These are phyloP conservation scores for Pygoscelis antarcticus DNA, from an alignment of 2,113 vertebrate genomes.

Conservation along the genomic window DNA sequence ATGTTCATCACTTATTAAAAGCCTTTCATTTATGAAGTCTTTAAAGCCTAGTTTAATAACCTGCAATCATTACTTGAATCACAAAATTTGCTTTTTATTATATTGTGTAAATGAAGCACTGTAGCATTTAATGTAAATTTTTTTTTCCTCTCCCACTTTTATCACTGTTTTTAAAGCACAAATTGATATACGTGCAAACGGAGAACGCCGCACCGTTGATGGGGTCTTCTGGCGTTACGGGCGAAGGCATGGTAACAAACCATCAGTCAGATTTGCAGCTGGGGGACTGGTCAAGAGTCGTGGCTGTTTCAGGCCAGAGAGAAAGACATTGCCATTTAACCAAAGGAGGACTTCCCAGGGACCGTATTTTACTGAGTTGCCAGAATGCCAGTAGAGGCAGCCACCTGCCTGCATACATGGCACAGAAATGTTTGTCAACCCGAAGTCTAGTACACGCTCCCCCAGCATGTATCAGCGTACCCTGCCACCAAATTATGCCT, in stretches of 20 bases:
- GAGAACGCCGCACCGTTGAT: rapidly evolving
- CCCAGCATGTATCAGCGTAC: rapidly evolving
- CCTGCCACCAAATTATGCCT: not conserved
- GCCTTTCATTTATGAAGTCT: constrained; percentile 48
- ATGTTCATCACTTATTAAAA: constrained; percentile 63
- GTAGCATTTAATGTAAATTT: constrained; percentile 17
- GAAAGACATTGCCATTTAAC: not conserved
- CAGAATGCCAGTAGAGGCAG: not conserved
- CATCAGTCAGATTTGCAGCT: not conserved
- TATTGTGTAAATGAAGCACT: constrained; percentile 38
- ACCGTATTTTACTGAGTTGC: not conserved
- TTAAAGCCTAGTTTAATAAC: constrained; percentile 60
- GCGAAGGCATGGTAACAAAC: not conserved
- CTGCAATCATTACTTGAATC: constrained; percentile 49
- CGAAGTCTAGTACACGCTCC: rapidly evolving
- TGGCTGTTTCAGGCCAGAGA: not conserved
- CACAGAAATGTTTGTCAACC: not conserved
- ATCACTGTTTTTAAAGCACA: not conserved
- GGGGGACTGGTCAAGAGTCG: not conserved
- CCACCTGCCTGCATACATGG: not conserved
- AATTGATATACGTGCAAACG: not conserved
- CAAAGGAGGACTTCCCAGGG: not conserved
- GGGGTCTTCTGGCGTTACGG: not conserved
- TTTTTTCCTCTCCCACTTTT: constrained; percentile 27
- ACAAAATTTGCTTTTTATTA: constrained; percentile 57